Base-by-base conservation (phyloP, 64 coral and sea anemone species). In the Actinia equina region DNA sequence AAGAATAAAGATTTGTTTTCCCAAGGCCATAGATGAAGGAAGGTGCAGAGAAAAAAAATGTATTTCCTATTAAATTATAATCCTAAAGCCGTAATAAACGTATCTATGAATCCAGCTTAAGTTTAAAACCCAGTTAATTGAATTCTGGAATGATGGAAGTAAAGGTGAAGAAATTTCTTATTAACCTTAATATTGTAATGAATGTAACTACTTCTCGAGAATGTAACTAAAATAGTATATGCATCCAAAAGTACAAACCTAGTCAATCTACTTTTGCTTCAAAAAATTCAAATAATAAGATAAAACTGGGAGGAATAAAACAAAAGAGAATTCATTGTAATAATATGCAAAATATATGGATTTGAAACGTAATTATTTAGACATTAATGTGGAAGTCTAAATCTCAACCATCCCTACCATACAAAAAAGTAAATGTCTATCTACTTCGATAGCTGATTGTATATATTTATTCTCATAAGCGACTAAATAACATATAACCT, bases 311-410 rank as follows among this genome's bases (percentile, higher is more conserved):
- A 30, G n/a, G 25, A 74, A 65, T 65, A 30, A 42, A 30, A 74
- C 69, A 30, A 74, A 74, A 74, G n/a, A 74, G 15, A 25, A 65
- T 65, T 25, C 23, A n/a, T 25, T 15, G 69, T 15, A 30, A 74
- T 74, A 14, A 30, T 74, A 74, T 74, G 69, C 26, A 74, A 74
- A 74, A 74, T 74, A 41, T 12, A 74, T 26, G 69, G 42, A 74
- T 74, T 74, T 26, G 23, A 74, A 26, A 74, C 69, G 69, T 74
- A 74, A 74, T 74, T 74, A 74, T 74, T 65, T 74, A 14, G 69
- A 74, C 4, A 74, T 74, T 74, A 30, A 74, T 74, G 7, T 30
- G 69, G n/a, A 15, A 9, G 62, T 30, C 69, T 74, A 11, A 16
- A 74, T 74, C 25, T 74, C 69, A 27, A 27, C 69, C 69, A 74